Conservation (phyloP, 2,888 invertebrate species). For the Lochmaea crataegi region DNA sequence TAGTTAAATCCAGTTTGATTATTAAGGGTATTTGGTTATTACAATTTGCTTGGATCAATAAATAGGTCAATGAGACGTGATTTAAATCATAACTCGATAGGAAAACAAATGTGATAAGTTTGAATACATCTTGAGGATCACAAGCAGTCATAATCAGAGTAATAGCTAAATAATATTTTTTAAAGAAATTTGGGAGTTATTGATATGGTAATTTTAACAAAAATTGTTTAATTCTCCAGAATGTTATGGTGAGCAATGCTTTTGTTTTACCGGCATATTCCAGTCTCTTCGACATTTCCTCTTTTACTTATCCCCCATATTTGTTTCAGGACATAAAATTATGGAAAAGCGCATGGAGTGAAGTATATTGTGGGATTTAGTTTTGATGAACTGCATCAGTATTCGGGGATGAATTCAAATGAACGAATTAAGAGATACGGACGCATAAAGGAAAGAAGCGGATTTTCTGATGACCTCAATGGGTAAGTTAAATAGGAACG, state of each 20-base stretch:
- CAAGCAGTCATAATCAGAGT: no score
- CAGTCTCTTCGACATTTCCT: slow-evolving; percentile 56
- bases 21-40: no score
- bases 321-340: slow-evolving; percentile 55
- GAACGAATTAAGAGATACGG: slow-evolving; percentile 49
- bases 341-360: slow-evolving; percentile 37
- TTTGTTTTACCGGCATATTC: slow-evolving; percentile 52
- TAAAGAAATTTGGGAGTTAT: no score
- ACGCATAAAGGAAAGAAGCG: slow-evolving; percentile 13
- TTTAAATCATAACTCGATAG: no score
- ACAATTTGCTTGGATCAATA: no score
- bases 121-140: no score
- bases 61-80: no score
- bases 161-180: no score
- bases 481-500: slow-evolving; percentile 24
- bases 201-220: no score
- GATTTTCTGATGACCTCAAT: slow-evolving; percentile 13
- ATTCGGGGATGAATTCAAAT: slow-evolving; percentile 54
- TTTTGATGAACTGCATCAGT: slow-evolving; percentile 57
- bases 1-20: no score
- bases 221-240: no score
- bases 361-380: slow-evolving; percentile 56
- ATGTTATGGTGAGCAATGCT: neutral
- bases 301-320: slow-evolving; percentile 60
- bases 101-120: no score